Evolutionary conservation across 2,797 vertebrate genomes (phyloP).

Genomic region (Pangasius sanitwongsei): DNA sequence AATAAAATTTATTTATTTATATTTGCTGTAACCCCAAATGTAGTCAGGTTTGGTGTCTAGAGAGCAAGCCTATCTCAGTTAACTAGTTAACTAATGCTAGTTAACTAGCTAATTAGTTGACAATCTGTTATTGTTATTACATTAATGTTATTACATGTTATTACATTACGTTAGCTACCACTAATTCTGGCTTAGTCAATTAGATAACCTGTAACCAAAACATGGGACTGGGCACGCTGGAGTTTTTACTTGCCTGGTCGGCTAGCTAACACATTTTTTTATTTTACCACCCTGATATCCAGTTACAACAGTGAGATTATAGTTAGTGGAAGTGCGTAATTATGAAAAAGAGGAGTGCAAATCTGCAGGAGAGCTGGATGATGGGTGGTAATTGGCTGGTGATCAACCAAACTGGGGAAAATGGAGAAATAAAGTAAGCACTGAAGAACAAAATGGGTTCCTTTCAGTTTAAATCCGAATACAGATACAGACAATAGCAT

Average conservation of each 20-base stretch:
- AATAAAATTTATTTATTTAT: neutral
- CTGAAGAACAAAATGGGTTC: neutral
- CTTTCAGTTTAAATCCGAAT: neutral
- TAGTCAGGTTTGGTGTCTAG: neutral
- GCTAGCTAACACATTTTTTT: neutral
- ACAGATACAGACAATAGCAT: neutral
- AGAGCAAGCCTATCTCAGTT: neutral
- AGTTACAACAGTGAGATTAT: neutral
- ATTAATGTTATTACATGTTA: too few species aligned
- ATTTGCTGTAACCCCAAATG: neutral
- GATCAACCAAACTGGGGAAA: neutral
- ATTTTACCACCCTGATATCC: neutral
- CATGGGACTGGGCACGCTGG: neutral
- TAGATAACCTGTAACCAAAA: neutral
- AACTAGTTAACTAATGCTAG: neutral
- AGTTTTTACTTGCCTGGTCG: neutral
- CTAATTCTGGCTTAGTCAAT: neutral
- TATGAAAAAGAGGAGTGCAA: neutral
- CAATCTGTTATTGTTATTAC: neutral
- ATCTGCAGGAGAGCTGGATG: neutral
- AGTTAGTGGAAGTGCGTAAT: neutral
- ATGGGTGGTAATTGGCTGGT: neutral
- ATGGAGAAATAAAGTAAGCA: neutral
- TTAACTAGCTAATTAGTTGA: neutral
- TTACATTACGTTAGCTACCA: neutral